Conservation (phyloP, 2,888 invertebrate species). For the Lamellibrachia columna region DNA sequence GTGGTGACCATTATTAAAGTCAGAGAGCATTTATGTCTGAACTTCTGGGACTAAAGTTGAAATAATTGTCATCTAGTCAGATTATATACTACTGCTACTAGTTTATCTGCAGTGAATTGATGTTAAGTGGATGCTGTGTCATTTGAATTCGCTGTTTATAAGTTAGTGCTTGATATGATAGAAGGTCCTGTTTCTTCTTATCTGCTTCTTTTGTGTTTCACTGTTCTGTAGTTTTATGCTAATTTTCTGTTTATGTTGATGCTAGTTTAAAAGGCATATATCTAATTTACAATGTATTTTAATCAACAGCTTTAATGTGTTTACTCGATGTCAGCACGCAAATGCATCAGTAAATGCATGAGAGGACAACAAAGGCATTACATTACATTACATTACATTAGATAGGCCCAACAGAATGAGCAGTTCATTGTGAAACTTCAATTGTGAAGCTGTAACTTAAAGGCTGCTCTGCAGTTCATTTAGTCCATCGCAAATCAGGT, state of each 20-base stretch:
- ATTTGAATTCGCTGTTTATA: background rate
- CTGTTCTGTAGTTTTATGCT: background rate
- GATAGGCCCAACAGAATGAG: too few species aligned
- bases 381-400: too few species aligned
- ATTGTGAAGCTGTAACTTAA: too few species aligned
- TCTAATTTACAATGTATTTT: background rate
- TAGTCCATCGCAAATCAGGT: too few species aligned
- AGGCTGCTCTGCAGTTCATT: too few species aligned
- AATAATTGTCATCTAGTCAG: background rate
- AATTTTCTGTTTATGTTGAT: background rate
- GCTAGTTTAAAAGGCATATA: background rate
- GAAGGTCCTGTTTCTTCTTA: background rate
- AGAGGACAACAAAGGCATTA: too few species aligned
- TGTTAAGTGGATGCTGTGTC: background rate
- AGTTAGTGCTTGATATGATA: background rate
- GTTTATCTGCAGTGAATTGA: background rate
- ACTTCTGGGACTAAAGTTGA: background rate
- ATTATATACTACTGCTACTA: background rate
- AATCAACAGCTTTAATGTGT: background rate
- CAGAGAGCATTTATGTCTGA: background rate
- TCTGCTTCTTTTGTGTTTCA: background rate
- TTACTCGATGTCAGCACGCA: background rate
- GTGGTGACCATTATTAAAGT: background rate
- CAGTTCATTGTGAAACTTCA: too few species aligned
- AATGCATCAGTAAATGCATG: too few species aligned